Evolutionary conservation across 37 sponge, comb jelly and placozoan genomes (phyloP).

Genomic region (Agelas oroides): DNA sequence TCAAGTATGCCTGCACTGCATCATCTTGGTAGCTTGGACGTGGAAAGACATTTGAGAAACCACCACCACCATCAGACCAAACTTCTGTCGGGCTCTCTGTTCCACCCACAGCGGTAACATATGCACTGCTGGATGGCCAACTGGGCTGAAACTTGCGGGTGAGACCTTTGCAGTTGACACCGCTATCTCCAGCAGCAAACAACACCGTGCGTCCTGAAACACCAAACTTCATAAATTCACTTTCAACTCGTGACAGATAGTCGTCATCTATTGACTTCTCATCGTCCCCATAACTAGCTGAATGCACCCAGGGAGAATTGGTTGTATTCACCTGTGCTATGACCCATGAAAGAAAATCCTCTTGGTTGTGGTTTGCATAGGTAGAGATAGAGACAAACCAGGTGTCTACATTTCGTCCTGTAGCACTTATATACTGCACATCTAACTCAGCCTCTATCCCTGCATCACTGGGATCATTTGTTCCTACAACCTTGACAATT

Average conservation of each 20-base stretch:
- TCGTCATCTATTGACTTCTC: constrained; percentile 64
- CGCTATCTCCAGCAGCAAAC: constrained; percentile 88
- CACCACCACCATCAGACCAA: constrained; percentile 82
- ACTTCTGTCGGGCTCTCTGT: constrained; percentile 43
- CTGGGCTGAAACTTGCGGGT: constrained; percentile 51
- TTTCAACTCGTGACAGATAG: constrained; percentile 74
- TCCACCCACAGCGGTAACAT: constrained; percentile 92
- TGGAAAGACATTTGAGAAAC: constrained; percentile 84
- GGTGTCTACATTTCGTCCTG: constrained; percentile 73
- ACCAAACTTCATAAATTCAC: constrained; percentile 93
- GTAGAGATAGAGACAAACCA: constrained; percentile 76
- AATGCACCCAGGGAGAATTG: constrained; percentile 83
- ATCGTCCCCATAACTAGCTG: constrained; percentile 92
- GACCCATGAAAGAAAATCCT: constrained; percentile 94
- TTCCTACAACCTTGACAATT: constrained; percentile 65
- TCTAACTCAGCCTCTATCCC: constrained; percentile 92
- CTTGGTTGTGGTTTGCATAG: constrained; percentile 70
- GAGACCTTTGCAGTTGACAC: constrained; percentile 48
- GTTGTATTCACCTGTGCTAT: constrained; percentile 72
- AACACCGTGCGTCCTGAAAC: constrained; percentile 85
- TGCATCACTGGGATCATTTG: constrained; percentile 54
- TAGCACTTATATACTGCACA: constrained; percentile 87
- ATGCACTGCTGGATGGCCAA: constrained; percentile 89
- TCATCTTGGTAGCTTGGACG: constrained; percentile 87
- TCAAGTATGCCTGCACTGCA: constrained; percentile 77